phyloP scores from a whole-genome alignment of 2,888 invertebrate genomes.

The Nymphalis urticae region DNA sequence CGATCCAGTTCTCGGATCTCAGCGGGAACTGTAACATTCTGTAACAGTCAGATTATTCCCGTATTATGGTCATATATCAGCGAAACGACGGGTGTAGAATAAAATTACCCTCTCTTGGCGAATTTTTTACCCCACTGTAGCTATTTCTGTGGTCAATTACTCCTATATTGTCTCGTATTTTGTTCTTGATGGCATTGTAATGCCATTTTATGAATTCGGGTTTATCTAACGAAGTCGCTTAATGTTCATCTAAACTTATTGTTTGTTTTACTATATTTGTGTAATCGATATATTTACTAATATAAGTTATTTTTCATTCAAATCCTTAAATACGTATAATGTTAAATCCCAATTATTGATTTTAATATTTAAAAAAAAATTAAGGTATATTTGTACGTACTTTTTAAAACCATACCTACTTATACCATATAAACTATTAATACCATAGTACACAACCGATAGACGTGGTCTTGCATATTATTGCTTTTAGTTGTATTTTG shows the following conservation, averaged over 20 bases:
- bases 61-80: conserved; percentile 30
- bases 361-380: no score
- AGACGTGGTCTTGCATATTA: no score
- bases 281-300: no score
- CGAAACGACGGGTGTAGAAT: conserved; percentile 33
- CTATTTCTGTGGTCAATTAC: conserved; percentile 11
- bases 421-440: no score
- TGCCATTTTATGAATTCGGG: conserved; percentile 3
- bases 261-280: background rate
- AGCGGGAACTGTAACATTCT: conserved; percentile 5
- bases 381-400: no score
- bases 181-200: conserved; percentile 8
- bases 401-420: no score
- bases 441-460: no score
- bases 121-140: conserved; percentile 25
- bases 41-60: conserved; percentile 29
- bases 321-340: no score
- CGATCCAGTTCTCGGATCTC: background rate
- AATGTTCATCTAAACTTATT: background rate
- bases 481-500: no score
- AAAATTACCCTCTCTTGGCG: conserved; percentile 32
- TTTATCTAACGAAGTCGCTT: conserved; percentile 1
- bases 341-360: no score
- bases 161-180: conserved; percentile 6
- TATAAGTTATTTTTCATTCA: no score